Conservation (phyloP, 2,888 invertebrate species). For the Achlya flavicornis region DNA sequence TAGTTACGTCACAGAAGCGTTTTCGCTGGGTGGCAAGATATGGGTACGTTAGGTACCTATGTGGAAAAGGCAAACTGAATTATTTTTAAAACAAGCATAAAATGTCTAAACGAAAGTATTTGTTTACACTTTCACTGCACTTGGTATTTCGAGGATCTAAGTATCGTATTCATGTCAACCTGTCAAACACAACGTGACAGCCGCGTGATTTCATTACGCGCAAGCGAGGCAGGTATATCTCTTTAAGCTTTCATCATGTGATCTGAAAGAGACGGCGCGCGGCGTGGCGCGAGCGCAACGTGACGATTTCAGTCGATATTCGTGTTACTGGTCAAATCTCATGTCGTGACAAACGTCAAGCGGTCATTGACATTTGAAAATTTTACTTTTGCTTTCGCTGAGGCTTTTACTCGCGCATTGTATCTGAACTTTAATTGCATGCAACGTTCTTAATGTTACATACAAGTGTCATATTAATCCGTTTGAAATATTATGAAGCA, state of each 20-base stretch:
- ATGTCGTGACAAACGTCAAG: conserved; percentile 35
- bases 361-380: conserved; percentile 55
- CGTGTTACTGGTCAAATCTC: conserved; percentile 45
- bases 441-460: conserved; percentile 7
- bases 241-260: conserved; percentile 15
- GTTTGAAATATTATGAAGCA: background rate
- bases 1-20: too few species aligned
- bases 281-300: conserved; percentile 19
- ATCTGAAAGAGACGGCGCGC: conserved; percentile 31
- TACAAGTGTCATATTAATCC: conserved; percentile 9
- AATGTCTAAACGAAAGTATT: conserved; percentile 40
- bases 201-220: conserved; percentile 25
- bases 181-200: conserved; percentile 41
- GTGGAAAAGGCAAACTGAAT: conserved; percentile 30
- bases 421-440: conserved; percentile 33
- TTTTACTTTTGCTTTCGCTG: conserved; percentile 66
- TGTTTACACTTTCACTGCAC: conserved; percentile 76
- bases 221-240: conserved; percentile 34
- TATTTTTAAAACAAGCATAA: conserved; percentile 50
- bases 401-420: conserved; percentile 48
- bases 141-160: conserved; percentile 54
- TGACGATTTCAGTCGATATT: conserved; percentile 32
- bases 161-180: conserved; percentile 41
- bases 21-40: too few species aligned
- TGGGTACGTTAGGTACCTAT: too few species aligned